Conservation (phyloP, 2,888 invertebrate species). For the Anoplius nigerrimus region DNA sequence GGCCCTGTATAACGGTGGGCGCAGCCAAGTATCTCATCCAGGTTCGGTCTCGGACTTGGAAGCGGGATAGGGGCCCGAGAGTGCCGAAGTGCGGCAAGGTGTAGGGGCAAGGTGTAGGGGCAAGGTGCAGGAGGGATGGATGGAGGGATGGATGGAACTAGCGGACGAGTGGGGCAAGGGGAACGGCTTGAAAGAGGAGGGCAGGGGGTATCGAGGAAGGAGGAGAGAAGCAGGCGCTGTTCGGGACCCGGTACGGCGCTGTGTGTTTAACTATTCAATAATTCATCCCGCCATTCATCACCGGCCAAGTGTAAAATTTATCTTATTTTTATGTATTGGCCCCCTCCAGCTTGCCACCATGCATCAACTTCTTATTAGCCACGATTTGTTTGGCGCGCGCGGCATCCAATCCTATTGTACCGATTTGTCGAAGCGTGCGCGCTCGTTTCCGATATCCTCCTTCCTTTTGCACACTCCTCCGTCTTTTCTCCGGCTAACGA, state of each 20-base stretch:
- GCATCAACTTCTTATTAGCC: constrained; percentile 68
- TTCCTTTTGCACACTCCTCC: constrained; percentile 7
- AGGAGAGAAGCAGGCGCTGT: too few relatives aligned
- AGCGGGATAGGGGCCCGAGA: constrained; percentile 6
- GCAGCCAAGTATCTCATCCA: constrained; percentile 50
- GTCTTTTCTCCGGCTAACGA: neutral
- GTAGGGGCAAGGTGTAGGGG: too few relatives aligned
- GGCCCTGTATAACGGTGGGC: constrained; percentile 48
- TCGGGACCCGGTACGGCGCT: constrained; percentile 52
- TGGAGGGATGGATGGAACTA: too few relatives aligned
- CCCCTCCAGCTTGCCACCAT: constrained; percentile 63
- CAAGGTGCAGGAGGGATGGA: too few relatives aligned
- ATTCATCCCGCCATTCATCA: constrained; percentile 71
- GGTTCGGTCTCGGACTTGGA: constrained; percentile 36
- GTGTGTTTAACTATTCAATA: constrained; percentile 71
- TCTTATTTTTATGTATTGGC: constrained; percentile 70
- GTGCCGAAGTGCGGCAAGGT: too few relatives aligned
- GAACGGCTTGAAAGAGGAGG: constrained; percentile 12
- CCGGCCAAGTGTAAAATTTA: constrained; percentile 68
- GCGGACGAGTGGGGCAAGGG: constrained; percentile 35
- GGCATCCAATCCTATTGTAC: constrained; percentile 37
- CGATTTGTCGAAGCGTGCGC: constrained; percentile 41
- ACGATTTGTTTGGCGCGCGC: constrained; percentile 67
- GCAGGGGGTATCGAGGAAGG: too few relatives aligned
- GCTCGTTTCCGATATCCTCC: constrained; percentile 22